These are phyloP conservation scores for Nothobranchius kuhntae DNA, from an alignment of 2,113 vertebrate genomes.

Conservation along the genomic window DNA sequence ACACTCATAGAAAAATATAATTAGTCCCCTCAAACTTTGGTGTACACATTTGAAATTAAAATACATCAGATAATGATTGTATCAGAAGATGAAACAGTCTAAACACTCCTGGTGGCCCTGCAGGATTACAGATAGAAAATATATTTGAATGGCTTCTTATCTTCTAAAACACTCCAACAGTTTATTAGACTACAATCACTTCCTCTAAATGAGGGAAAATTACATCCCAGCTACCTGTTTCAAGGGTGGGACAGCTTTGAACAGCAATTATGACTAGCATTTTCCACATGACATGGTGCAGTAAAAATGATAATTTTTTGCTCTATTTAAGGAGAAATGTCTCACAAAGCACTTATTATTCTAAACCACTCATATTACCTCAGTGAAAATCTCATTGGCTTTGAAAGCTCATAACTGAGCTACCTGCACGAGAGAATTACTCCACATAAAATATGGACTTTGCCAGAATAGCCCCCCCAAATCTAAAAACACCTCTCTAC, in stretches of 20 bases:
- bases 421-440: constrained; percentile 50
- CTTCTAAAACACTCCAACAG: constrained; percentile 14
- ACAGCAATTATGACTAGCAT: constrained; percentile 37
- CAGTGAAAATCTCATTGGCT: constrained; percentile 39
- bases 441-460: constrained; percentile 58
- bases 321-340: constrained; percentile 47
- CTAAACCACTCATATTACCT: constrained; percentile 56
- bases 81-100: neutral
- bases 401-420: constrained; percentile 50
- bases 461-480: constrained; percentile 16
- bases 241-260: constrained; percentile 43
- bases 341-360: constrained; percentile 58
- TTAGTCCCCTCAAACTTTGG: neutral
- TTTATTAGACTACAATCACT: constrained; percentile 26
- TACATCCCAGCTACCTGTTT: constrained; percentile 40
- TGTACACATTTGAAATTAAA: neutral
- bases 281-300: constrained; percentile 35
- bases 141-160: constrained; percentile 18
- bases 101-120: neutral
- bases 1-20: neutral
- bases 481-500: constrained; percentile 30
- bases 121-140: constrained; percentile 25
- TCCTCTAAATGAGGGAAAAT: constrained; percentile 25
- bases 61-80: constrained; percentile 1
- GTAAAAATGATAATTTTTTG: constrained; percentile 41